Percentiles rank a stretch among this genome's conserved stretches.
Conservation (phyloP, 2,888 invertebrate genomes). For the Malthinus flaveolus region DNA sequence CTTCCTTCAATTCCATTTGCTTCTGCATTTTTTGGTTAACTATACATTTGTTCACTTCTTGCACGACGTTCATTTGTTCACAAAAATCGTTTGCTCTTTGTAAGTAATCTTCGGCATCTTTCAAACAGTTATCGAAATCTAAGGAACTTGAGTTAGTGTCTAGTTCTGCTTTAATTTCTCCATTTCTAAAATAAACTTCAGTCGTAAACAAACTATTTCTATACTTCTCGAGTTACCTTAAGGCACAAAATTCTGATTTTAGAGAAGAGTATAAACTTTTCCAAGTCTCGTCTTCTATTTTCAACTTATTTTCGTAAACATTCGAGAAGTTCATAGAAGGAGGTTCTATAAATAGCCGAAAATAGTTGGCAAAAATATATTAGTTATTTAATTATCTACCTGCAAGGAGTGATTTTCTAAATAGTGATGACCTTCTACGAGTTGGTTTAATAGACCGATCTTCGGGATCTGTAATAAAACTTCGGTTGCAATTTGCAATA, state of each 20-base stretch:
- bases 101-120: neutral
- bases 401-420: neutral
- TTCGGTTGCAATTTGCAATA: too few relatives aligned
- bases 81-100: conserved; percentile 1
- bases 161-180: neutral
- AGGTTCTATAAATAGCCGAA: neutral
- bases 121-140: neutral
- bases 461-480: too few relatives aligned
- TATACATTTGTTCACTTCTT: neutral
- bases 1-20: neutral
- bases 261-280: neutral
- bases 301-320: neutral
- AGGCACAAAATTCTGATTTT: neutral
- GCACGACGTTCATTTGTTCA: neutral
- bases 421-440: neutral
- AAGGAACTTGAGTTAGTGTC: neutral
- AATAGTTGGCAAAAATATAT: neutral
- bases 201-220: neutral
- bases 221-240: neutral
- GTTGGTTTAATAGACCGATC: too few relatives aligned
- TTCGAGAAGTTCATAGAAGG: neutral
- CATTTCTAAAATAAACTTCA: neutral
- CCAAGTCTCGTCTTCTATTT: neutral
- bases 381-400: neutral
- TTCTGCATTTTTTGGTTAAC: neutral